phyloP scores from a whole-genome alignment of 2,888 invertebrate species.

The Quadroppia sp. region DNA sequence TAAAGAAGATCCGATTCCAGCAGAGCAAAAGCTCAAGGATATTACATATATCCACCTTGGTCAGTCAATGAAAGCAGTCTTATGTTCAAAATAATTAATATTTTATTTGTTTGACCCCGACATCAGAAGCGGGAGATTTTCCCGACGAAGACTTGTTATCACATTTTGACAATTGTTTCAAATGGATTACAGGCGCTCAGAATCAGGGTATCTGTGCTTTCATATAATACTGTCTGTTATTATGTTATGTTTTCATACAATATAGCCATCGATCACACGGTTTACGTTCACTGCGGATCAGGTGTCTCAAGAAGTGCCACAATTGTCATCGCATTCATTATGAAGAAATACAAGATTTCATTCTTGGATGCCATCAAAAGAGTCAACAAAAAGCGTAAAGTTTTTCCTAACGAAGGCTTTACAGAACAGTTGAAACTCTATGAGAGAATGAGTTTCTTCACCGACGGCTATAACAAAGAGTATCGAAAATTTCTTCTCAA shows the following conservation, averaged over 20 bases:
- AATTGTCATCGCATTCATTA: constrained; percentile 74
- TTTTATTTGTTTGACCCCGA: too few species aligned
- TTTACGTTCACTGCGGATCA: constrained; percentile 38
- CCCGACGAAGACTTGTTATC: constrained; percentile 14
- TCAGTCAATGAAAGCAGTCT: too few species aligned
- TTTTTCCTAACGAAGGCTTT: constrained; percentile 79
- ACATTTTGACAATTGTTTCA: not conserved
- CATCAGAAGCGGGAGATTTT: constrained; percentile 21
- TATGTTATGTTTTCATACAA: not conserved
- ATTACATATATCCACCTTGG: not conserved
- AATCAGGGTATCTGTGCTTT: not conserved
- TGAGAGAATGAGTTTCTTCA: constrained; percentile 46
- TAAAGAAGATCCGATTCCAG: not conserved
- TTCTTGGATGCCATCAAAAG: constrained; percentile 64
- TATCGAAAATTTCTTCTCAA: constrained; percentile 36
- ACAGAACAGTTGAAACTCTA: constrained; percentile 61
- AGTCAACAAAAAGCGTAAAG: constrained; percentile 65
- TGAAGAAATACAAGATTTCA: constrained; percentile 57
- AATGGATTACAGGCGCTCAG: not conserved
- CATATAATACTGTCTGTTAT: not conserved
- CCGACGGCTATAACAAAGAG: constrained; percentile 25
- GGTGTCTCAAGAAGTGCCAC: constrained; percentile 80
- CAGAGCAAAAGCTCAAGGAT: not conserved
- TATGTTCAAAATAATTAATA: too few species aligned
- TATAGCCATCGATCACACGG: not conserved